Percentiles rank a stretch among this genome's conserved stretches.
Conservation (phyloP, 2,113 vertebrate genomes). For the Lamprotornis superbus region DNA sequence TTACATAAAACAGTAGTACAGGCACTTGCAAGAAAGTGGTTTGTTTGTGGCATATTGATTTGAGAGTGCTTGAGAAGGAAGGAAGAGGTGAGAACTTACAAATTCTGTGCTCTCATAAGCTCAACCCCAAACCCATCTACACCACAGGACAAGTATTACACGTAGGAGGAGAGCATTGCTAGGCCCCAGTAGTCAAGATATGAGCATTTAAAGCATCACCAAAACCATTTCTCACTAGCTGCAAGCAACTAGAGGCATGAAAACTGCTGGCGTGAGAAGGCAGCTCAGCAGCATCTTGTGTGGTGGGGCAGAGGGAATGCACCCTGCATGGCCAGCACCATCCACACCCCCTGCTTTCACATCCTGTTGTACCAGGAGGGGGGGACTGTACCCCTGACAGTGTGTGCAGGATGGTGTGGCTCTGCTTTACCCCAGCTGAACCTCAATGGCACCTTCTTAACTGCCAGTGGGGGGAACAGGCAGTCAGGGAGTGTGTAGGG, state of each 20-base stretch:
- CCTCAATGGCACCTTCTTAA: not conserved
- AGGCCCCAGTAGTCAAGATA: not conserved
- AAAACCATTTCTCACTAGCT: not conserved
- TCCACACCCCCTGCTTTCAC: not conserved
- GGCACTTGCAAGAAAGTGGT: not conserved
- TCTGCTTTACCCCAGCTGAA: not conserved
- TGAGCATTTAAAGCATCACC: not conserved
- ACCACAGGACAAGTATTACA: not conserved
- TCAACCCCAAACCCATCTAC: not conserved
- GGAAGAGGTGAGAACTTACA: constrained; percentile 38
- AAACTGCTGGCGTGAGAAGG: not conserved
- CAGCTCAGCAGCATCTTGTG: not conserved
- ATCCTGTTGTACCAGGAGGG: not conserved
- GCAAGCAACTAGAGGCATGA: not conserved
- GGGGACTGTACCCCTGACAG: not conserved
- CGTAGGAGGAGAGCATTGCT: not conserved
- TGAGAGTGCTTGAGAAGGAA: constrained; percentile 6
- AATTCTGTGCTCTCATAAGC: not conserved
- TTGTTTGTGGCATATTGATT: not conserved
- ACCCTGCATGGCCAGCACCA: not conserved
- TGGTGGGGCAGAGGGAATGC: not conserved
- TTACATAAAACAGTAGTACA: not conserved
- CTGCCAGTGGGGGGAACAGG: not conserved
- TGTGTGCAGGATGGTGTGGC: fast-evolving
- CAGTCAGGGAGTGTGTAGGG: not conserved